Conservation (phyloP, 2,888 invertebrate species). For the Apotomis betuletana region DNA sequence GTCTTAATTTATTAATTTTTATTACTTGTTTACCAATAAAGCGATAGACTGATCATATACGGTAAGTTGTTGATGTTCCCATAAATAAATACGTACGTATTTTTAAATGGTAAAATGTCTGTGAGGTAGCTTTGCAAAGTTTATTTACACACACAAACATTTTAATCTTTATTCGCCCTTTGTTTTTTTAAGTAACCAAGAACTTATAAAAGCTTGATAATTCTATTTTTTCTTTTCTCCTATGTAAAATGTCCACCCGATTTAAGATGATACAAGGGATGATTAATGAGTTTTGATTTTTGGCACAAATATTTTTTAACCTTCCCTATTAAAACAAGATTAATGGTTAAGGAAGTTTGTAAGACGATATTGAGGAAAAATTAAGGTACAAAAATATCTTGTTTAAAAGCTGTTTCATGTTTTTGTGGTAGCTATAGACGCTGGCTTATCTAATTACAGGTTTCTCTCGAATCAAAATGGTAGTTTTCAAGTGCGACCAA, state of each 20-base stretch:
- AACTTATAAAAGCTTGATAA: slow-evolving; percentile 1
- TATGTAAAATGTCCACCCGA: slow-evolving; percentile 4
- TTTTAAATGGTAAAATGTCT: too few relatives aligned
- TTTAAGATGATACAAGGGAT: slow-evolving; percentile 21
- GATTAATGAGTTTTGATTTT: slow-evolving; percentile 38
- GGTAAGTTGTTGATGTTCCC: too few relatives aligned
- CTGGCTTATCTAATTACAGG: not conserved
- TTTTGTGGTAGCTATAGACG: not conserved
- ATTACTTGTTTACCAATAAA: too few relatives aligned
- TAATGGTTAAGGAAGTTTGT: slow-evolving; percentile 36
- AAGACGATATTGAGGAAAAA: slow-evolving; percentile 23
- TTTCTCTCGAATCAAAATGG: too few relatives aligned
- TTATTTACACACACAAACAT: too few relatives aligned
- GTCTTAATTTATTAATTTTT: too few relatives aligned
- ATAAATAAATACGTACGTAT: too few relatives aligned
- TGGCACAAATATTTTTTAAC: slow-evolving; percentile 36
- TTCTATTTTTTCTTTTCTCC: not conserved
- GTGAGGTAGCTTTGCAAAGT: too few relatives aligned
- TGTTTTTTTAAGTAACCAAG: not conserved
- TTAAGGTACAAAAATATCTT: slow-evolving; percentile 18
- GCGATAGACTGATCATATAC: too few relatives aligned
- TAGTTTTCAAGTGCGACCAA: too few relatives aligned
- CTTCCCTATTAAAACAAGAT: slow-evolving; percentile 36
- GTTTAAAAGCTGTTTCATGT: slow-evolving; percentile 11
- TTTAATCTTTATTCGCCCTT: too few relatives aligned